Evolutionary conservation across 2,113 vertebrate species (phyloP).

Genomic region (Trinectes maculatus): DNA sequence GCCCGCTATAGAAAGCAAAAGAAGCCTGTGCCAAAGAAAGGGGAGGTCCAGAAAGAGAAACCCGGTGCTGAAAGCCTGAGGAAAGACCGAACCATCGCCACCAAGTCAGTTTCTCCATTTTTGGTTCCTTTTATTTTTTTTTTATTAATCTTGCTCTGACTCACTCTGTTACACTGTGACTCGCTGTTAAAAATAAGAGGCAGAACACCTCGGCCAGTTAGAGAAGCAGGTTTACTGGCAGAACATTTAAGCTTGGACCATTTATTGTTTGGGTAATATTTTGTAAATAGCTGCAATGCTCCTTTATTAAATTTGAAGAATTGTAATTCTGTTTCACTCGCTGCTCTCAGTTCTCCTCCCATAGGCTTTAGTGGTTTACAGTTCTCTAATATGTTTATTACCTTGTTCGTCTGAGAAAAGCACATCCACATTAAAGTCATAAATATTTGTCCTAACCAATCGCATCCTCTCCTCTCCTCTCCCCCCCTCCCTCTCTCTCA

Average conservation of each 20-base stretch:
- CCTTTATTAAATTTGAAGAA: conserved; percentile 26
- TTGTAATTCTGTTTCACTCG: conserved; percentile 6
- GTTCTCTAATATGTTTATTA: conserved; percentile 2
- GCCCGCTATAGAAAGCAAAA: conserved; percentile 87
- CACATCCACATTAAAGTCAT: conserved; percentile 12
- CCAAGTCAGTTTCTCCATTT: conserved; percentile 83
- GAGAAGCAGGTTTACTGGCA: conserved; percentile 2
- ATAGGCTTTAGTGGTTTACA: conserved; percentile 3
- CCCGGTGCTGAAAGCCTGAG: conserved; percentile 91
- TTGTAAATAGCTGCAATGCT: background rate
- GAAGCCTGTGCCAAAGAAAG: conserved; percentile 83
- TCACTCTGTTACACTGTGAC: background rate
- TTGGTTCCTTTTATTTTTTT: background rate
- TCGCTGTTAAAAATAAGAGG: conserved; percentile 27
- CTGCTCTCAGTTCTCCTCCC: conserved; percentile 10
- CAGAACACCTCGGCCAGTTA: background rate
- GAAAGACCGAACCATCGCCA: conserved; percentile 87
- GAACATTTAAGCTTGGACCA: background rate
- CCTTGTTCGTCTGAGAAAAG: conserved; percentile 32
- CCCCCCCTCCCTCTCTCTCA: conserved; percentile 8
- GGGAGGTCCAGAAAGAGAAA: conserved; percentile 86
- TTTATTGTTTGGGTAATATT: conserved; percentile 12
- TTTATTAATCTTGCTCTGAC: background rate
- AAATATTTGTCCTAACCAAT: conserved; percentile 48
- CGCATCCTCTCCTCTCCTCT: background rate